Base-by-base conservation (phyloP, 2,113 vertebrate genomes). In the Sciurus niger region DNA sequence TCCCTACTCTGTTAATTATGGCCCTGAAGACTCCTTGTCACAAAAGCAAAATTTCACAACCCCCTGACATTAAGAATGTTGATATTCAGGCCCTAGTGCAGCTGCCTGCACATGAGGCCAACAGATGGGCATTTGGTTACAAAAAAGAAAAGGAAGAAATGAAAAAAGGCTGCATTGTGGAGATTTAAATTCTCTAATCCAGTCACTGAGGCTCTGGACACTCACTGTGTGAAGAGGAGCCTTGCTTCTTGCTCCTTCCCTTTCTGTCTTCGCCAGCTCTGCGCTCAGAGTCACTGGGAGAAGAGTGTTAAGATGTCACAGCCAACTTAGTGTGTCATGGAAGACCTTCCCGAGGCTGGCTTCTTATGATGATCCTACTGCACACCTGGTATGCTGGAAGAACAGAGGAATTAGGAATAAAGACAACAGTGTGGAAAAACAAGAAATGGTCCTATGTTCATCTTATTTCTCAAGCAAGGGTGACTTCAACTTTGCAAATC, bases 21-120 rank as follows among this genome's bases (percentile, higher is more conserved):
- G 80, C 95, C 89, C 95, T n/a, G 89, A 97, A 98, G 92, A 96
- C 87, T 92, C 77, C 89, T 96, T 95, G 94, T 97, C 96, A 97
- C 96, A 96, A 95, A 93, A 90, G 86, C 87, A 95, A 82, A 97
- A 93, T 96, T 97, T 97, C 95, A 92, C 89, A 96, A 73, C 72
- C 76, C 65, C 70, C 84, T 82, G 93, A 96, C 94, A 93, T 92
- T 94, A 92, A 96, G 95, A 90, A 96, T 95, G 92, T 78, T 93
- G 92, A 92, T 79, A 85, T 67, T 48, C 73, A 34, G 89, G 65
- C 78, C 72, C 55, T 43, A 14, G 6, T 24, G 30, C 83, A 97
- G 97, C 93, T 95, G 93, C 68, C n/a, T 30, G 18, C 17, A 18
- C 95, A 95, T 84, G 96, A 97, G 97, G 96, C 92, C 89, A 94